Evolutionary conservation across 2,888 invertebrate genomes (phyloP), one percentile per base, ranked within the genome.

Genomic region (Stenotaenia linearis): DNA sequence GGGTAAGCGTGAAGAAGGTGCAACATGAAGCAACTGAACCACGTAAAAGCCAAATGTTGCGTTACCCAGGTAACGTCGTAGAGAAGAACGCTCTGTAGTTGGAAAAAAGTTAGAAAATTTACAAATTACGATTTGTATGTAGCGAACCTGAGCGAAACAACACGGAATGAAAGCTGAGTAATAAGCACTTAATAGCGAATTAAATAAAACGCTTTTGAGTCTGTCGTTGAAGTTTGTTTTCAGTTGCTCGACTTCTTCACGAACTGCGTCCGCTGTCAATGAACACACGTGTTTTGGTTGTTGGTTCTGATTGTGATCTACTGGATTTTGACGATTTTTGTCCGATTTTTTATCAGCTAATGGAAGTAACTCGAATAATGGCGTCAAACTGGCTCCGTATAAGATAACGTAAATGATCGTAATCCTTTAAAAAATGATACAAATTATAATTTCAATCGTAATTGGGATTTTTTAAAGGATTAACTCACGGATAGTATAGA

Each of bases 161-260:
- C 94, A 93, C 0, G 97, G 97, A 80, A 97, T 90, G 84, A 96
- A 93, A 80, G 94, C 93, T 61, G 94, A 91, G 85, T 95, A 96
- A 85, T 96, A 97, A 0, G 95, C 93, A 83, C 92, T 93, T 6
- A 94, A 86, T 69, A 96, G 90, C 0, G 96, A 93, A 82, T 92
- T 90, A 85, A 93, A 95, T 1, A 98, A 88, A 80, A 96, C 92
- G 86, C 95, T 94, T 86, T 96, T 96, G 84, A 97, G 90, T 45
- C 97, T 89, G 82, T 91, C 90, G 85, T 97, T 97, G 84, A 98
- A 97, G 87, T 97, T 97, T 37, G 91, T 90, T 82, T 93, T 91
- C 7, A 98, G 86, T 56, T 89, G 89, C 81, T 95, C 93, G 50
- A 96, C 95, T 87, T 98, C 98, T 1, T 91, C 91, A 78, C 97